Base-by-base conservation (phyloP, 37 sponge, comb jelly and placozoan genomes). In the Spongilla lacustris region DNA sequence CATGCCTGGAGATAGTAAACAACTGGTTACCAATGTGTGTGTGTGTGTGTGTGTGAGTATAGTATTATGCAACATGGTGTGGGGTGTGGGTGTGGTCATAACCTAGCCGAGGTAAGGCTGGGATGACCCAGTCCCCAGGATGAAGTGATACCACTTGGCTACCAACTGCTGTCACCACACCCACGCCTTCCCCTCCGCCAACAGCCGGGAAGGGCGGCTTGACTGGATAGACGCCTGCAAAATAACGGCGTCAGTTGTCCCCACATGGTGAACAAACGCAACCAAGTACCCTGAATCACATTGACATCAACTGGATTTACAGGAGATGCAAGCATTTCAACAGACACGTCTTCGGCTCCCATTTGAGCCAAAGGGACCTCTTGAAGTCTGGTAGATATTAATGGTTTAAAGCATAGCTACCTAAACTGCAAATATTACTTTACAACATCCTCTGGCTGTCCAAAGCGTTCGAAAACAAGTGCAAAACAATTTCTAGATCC, bases 251-350 rank as follows among this genome's bases (percentile, higher is more conserved):
- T 23, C 13, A 72, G 83, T 30, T 41, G n/a, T 36, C 26, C 73
- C 28, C 76, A n/a, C 38, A 75, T 31, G 0, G 33, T 24, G 58
- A 46, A 48, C 28, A 71, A 73, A 66, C 28, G 29, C 22, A 0
- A 33, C 10, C n/a, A 46, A 11, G 12, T 66, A 92, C 95, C 95
- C 91, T 96, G 95, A 58, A 98, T 93, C 73, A 89, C 79, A 66
- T 98, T 98, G 84, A 95, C 89, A 71, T 98, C 98, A 5, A 94
- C 76, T 33, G 98, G 98, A 50, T 98, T 95, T 23, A 98, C 80
- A 24, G 96, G 92, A 67, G 95, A 87, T 38, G 86, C 75, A 14
- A 98, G 31, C 88, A 98, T 82, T 21, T 89, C 68, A 27, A 98
- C 88, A 46, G 88, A 71, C 11, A 98, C 79, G 31, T 96, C 92